phyloP scores from a whole-genome alignment of 2,888 invertebrate genomes.

The Cephus spinipes region DNA sequence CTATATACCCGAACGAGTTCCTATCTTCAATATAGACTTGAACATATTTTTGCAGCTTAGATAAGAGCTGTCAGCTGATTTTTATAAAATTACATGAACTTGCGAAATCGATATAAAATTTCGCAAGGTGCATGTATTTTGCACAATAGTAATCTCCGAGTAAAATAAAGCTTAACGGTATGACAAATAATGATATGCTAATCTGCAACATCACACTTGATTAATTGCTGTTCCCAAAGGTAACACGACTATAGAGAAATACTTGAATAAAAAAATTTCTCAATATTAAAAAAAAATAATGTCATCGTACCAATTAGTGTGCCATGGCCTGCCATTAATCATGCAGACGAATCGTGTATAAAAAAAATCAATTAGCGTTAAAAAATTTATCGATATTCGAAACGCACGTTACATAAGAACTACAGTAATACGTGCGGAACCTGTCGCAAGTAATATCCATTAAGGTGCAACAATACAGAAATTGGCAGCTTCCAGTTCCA shows the following conservation, averaged over 20 bases:
- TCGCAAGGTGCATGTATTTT: neutral
- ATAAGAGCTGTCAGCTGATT: neutral
- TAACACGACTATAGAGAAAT: neutral
- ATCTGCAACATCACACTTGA: neutral
- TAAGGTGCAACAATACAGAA: neutral
- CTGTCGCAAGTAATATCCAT: neutral
- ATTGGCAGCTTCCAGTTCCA: neutral
- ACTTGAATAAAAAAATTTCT: neutral
- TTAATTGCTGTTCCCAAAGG: neutral
- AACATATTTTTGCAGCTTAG: neutral
- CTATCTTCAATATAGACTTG: neutral
- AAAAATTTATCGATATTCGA: neutral
- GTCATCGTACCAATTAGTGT: neutral
- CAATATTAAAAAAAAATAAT: neutral
- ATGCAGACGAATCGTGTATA: neutral
- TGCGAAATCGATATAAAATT: neutral
- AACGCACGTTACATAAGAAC: neutral
- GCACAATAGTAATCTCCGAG: neutral
- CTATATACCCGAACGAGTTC: neutral
- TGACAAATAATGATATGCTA: neutral
- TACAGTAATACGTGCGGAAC: neutral
- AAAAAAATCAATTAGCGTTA: neutral
- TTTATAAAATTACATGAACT: neutral
- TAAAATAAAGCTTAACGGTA: neutral
- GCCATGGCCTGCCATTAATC: neutral